A percentile compares a stretch with the other conserved stretches of the same genome.
Conservation (phyloP, 2,113 vertebrate species). For the Pavo muticus region DNA sequence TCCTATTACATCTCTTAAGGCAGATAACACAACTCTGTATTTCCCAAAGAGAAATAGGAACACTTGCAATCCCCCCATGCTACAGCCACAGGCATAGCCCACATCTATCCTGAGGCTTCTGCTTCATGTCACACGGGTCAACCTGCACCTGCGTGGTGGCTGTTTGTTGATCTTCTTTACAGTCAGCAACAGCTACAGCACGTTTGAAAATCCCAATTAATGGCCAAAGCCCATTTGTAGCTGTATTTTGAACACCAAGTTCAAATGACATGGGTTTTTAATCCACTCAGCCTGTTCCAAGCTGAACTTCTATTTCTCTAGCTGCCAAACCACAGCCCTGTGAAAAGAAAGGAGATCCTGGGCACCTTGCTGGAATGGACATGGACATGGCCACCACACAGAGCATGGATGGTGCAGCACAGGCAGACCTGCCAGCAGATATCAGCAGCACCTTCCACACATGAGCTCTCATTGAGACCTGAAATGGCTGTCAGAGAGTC, state of each 20-base stretch:
- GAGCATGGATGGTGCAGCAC: neutral
- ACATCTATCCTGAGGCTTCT: neutral
- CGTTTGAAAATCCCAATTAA: neutral
- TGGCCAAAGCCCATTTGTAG: neutral
- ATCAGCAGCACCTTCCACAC: neutral
- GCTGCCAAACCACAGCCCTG: neutral
- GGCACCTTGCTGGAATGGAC: neutral
- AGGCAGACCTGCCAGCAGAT: neutral
- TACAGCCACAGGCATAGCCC: neutral
- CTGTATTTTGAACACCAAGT: neutral
- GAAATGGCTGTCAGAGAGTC: neutral
- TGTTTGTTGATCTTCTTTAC: neutral
- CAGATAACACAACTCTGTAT: neutral
- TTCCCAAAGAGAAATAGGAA: neutral
- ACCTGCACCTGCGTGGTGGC: neutral
- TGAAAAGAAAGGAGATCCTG: neutral
- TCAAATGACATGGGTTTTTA: neutral
- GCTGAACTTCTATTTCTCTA: neutral
- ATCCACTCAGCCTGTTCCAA: neutral
- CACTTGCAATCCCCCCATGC: neutral
- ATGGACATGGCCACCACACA: neutral
- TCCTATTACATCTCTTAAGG: neutral
- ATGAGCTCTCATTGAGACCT: neutral
- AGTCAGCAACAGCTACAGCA: rapidly evolving
- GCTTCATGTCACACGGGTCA: rapidly evolving